Evolutionary conservation across 1,140 invertebrate species (phyloP).

Genomic region (Scaptodrosophila lebanonensis): DNA sequence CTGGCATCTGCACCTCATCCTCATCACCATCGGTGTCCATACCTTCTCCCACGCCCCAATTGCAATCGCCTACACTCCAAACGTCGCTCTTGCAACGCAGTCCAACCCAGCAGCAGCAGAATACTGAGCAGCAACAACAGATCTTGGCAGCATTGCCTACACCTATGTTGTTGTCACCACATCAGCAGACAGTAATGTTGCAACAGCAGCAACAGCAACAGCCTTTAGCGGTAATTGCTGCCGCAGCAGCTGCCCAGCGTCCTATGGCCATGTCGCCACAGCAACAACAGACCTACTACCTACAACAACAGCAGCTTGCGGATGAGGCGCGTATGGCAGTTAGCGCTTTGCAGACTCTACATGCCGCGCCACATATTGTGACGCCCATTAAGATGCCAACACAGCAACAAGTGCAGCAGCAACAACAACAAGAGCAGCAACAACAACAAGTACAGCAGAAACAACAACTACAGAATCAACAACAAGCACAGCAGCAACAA

Average conservation of each 20-base stretch:
- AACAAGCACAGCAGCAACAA: conserved; percentile 10
- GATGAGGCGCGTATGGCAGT: conserved; percentile 61
- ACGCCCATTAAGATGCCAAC: conserved; percentile 35
- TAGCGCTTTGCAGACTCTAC: conserved; percentile 54
- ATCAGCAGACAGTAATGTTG: conserved; percentile 16
- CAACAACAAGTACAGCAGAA: conserved; percentile 5
- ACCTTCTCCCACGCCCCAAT: conserved; percentile 64
- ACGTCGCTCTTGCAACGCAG: conserved; percentile 12
- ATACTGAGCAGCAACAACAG: conserved; percentile 54
- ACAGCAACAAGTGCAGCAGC: conserved; percentile 14
- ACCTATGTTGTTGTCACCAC: conserved; percentile 64
- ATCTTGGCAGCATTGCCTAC: conserved; percentile 56
- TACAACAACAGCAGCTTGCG: conserved; percentile 49
- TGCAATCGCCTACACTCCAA: conserved; percentile 59
- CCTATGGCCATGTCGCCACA: conserved; percentile 32
- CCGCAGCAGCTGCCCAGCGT: conserved; percentile 41
- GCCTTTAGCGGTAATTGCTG: conserved; percentile 53
- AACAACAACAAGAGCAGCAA: conserved; percentile 22
- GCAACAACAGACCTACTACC: conserved; percentile 22
- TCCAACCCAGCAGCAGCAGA: conserved; percentile 47
- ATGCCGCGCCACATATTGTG: conserved; percentile 43
- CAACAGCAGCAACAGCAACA: conserved; percentile 38
- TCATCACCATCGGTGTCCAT: conserved; percentile 70
- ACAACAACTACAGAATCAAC: conserved; percentile 11
- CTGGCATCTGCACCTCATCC: conserved; percentile 72